Evolutionary conservation across 64 coral and sea anemone genomes (phyloP).

Genomic region (Pachyseris speciosa): DNA sequence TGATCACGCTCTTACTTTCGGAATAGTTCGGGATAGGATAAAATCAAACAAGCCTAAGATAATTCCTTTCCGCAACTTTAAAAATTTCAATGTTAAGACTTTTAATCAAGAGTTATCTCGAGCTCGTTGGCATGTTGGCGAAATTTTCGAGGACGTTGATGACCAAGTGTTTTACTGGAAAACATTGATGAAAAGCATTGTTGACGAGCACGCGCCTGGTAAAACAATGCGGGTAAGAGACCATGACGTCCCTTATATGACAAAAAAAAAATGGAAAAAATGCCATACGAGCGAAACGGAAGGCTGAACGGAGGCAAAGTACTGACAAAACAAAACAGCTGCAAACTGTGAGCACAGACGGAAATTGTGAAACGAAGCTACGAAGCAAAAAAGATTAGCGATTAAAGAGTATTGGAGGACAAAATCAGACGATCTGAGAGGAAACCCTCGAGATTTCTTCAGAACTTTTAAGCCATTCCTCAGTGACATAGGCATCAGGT

Average conservation of each 20-base stretch:
- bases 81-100: conserved; percentile 16
- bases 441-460: no score
- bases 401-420: no score
- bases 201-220: conserved; percentile 12
- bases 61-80: conserved; percentile 58
- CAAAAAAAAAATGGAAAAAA: conserved; percentile 47
- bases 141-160: background rate
- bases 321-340: conserved; percentile 15
- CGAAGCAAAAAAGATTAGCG: no score
- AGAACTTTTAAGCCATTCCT: no score
- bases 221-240: conserved; percentile 65
- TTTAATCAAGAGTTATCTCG: background rate
- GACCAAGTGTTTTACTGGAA: conserved; percentile 35
- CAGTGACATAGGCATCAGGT: no score
- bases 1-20: conserved; percentile 31
- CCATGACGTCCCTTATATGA: conserved; percentile 62
- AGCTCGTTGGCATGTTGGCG: conserved; percentile 7
- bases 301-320: conserved; percentile 65
- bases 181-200: background rate
- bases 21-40: conserved; percentile 39
- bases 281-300: conserved; percentile 51
- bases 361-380: conserved; percentile 1
- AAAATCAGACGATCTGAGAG: no score
- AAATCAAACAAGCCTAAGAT: conserved; percentile 42
- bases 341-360: conserved; percentile 39